Percentiles rank a stretch among this genome's conserved stretches.
phyloP scores from a whole-genome alignment of 64 coral and sea anemone species.

The Stichodactyla helianthus region DNA sequence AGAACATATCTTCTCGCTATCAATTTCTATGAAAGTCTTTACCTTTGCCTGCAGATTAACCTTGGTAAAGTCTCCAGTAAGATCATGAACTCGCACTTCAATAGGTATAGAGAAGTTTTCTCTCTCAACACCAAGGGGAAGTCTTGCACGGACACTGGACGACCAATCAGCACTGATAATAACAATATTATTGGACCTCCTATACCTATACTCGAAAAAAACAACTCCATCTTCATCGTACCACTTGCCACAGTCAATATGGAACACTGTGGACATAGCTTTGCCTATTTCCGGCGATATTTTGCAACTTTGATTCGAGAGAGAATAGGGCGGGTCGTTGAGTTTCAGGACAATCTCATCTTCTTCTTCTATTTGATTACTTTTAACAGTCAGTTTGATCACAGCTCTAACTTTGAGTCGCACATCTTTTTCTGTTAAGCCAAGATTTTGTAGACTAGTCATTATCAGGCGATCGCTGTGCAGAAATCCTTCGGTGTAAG shows the following conservation, averaged over 20 bases:
- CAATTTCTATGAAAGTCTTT: background rate
- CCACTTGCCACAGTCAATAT: slow-evolving; percentile 43
- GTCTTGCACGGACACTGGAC: slow-evolving; percentile 9
- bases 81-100: slow-evolving; percentile 38
- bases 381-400: background rate
- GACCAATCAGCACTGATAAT: slow-evolving; percentile 29
- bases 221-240: slow-evolving; percentile 32
- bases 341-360: background rate
- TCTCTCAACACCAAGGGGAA: slow-evolving; percentile 22
- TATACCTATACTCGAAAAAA: slow-evolving; percentile 35
- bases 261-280: slow-evolving; percentile 30
- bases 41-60: slow-evolving; percentile 39
- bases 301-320: background rate
- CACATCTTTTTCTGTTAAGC: background rate
- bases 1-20: too few species aligned
- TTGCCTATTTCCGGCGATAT: slow-evolving; percentile 26
- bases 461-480: background rate
- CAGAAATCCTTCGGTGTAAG: background rate
- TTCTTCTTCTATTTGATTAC: slow-evolving; percentile 16
- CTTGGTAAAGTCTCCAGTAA: slow-evolving; percentile 38
- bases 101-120: slow-evolving; percentile 8
- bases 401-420: slow-evolving; percentile 17
- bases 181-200: slow-evolving; percentile 22
- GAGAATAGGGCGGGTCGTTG: slow-evolving; percentile 21
- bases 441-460: background rate